Conservation (phyloP, 2,888 invertebrate genomes). For the Trichopria drosophilae region DNA sequence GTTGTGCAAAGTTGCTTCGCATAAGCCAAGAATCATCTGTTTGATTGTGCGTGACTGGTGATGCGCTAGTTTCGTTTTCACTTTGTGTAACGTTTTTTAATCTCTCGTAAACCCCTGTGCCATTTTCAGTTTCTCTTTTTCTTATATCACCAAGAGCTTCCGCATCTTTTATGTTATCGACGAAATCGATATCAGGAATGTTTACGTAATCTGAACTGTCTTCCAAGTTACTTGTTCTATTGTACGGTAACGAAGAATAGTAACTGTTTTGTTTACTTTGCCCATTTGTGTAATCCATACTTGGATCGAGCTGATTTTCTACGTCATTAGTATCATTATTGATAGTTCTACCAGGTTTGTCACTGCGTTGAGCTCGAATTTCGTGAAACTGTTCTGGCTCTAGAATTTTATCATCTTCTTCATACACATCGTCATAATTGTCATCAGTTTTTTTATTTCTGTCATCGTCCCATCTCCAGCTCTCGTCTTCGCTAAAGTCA, state of each 20-base stretch:
- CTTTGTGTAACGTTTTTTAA: conserved; percentile 13
- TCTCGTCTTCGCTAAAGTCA: conserved; percentile 34
- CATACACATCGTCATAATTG: conserved; percentile 45
- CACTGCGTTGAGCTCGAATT: conserved; percentile 47
- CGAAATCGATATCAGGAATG: conserved; percentile 34
- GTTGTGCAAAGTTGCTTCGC: too few relatives aligned
- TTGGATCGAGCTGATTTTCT: conserved; percentile 39
- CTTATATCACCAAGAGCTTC: conserved; percentile 21
- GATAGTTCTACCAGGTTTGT: conserved; percentile 26
- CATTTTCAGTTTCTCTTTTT: conserved; percentile 19
- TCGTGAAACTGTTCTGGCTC: conserved; percentile 36
- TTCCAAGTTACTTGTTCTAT: conserved; percentile 25
- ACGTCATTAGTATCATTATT: conserved; percentile 34
- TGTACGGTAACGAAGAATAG: conserved; percentile 26
- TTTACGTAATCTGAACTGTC: conserved; percentile 33
- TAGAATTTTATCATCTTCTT: conserved; percentile 36
- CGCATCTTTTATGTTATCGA: conserved; percentile 34
- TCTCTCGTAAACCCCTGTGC: conserved; percentile 4
- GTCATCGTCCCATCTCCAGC: conserved; percentile 33
- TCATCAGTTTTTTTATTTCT: conserved; percentile 20
- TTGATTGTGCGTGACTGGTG: too few relatives aligned
- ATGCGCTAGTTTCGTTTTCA: conserved; percentile 11
- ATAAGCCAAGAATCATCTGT: too few relatives aligned
- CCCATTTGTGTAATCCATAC: conserved; percentile 47
- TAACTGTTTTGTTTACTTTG: conserved; percentile 37